Percentiles rank a stretch among this genome's conserved stretches.
Evolutionary conservation across 2,888 invertebrate genomes (phyloP).

Genomic region (Spisula subtruncata): DNA sequence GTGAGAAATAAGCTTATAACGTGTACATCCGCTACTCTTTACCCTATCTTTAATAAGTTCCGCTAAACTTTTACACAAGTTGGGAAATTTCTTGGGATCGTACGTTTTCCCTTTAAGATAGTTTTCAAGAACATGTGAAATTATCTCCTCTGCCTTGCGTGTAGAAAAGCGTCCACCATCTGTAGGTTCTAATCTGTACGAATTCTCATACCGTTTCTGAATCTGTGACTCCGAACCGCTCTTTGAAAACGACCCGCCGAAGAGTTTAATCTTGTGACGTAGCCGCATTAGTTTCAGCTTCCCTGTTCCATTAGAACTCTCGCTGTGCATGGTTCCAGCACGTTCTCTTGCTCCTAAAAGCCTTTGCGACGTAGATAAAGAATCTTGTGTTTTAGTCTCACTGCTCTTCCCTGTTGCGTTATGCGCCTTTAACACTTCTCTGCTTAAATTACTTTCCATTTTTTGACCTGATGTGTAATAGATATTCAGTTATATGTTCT

Average conservation of each 20-base stretch:
- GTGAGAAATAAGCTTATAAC: slow-evolving; percentile 79
- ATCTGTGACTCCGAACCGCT: slow-evolving; percentile 72
- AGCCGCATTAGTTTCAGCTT: slow-evolving; percentile 68
- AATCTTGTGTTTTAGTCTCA: background rate
- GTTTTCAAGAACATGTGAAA: slow-evolving; percentile 72
- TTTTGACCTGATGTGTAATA: background rate
- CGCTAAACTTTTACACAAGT: slow-evolving; percentile 78
- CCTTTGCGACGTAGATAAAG: background rate
- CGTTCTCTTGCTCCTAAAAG: background rate
- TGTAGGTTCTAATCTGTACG: slow-evolving; percentile 78
- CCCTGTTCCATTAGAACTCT: slow-evolving; percentile 46
- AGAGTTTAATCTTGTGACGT: slow-evolving; percentile 73
- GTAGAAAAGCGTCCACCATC: slow-evolving; percentile 70
- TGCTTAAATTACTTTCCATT: slow-evolving; percentile 67
- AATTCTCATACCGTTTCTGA: slow-evolving; percentile 75
- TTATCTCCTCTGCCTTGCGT: slow-evolving; percentile 77
- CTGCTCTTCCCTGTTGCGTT: slow-evolving; percentile 48
- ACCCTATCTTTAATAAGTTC: slow-evolving; percentile 81
- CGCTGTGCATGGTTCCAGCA: slow-evolving; percentile 49
- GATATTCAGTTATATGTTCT: slow-evolving; percentile 6
- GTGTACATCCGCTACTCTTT: slow-evolving; percentile 75
- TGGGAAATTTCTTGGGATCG: slow-evolving; percentile 78
- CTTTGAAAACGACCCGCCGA: slow-evolving; percentile 71
- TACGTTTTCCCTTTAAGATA: slow-evolving; percentile 79
- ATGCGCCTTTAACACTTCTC: slow-evolving; percentile 61